Percentiles rank a stretch among this genome's conserved stretches.
Conservation (phyloP, 2,888 invertebrate genomes). For the Oligia latruncula region DNA sequence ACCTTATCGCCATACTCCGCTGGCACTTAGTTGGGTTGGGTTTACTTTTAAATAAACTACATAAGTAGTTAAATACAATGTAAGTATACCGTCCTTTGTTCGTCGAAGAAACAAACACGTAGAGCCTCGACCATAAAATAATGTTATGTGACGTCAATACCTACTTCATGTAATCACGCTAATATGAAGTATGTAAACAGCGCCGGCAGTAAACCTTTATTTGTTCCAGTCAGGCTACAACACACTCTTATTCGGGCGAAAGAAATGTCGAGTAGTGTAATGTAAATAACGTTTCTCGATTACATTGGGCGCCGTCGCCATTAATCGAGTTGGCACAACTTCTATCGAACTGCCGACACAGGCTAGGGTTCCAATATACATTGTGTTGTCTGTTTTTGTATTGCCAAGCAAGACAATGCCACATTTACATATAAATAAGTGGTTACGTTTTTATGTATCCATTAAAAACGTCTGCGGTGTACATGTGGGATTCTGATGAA, state of each 20-base stretch:
- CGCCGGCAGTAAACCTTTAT: slow-evolving; percentile 59
- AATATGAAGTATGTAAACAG: slow-evolving; percentile 57
- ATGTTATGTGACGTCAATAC: slow-evolving; percentile 59
- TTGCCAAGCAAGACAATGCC: slow-evolving; percentile 9
- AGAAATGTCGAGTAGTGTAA: slow-evolving; percentile 54
- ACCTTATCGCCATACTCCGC: slow-evolving; percentile 56
- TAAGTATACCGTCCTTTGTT: slow-evolving; percentile 47
- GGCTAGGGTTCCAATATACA: slow-evolving; percentile 19
- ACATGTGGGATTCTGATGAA: slow-evolving; percentile 28
- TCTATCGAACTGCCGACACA: slow-evolving; percentile 39
- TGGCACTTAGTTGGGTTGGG: slow-evolving; percentile 55
- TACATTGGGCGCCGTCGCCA: slow-evolving; percentile 59
- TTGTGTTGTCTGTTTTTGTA: slow-evolving; percentile 37
- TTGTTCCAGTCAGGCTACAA: slow-evolving; percentile 62
- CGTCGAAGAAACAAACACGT: slow-evolving; percentile 41
- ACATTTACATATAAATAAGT: slow-evolving; percentile 57
- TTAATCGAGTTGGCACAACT: slow-evolving; percentile 64
- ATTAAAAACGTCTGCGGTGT: slow-evolving; percentile 50
- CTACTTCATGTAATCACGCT: slow-evolving; percentile 58
- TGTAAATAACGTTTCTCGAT: slow-evolving; percentile 60
- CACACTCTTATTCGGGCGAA: slow-evolving; percentile 46
- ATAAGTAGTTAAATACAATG: slow-evolving; percentile 40
- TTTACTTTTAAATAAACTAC: slow-evolving; percentile 57
- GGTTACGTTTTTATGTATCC: slow-evolving; percentile 41
- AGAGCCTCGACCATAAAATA: slow-evolving; percentile 50